These are phyloP conservation scores for Pseudomyrmex gracilis DNA, from an alignment of 1,140 invertebrate species.

Conservation along the genomic window DNA sequence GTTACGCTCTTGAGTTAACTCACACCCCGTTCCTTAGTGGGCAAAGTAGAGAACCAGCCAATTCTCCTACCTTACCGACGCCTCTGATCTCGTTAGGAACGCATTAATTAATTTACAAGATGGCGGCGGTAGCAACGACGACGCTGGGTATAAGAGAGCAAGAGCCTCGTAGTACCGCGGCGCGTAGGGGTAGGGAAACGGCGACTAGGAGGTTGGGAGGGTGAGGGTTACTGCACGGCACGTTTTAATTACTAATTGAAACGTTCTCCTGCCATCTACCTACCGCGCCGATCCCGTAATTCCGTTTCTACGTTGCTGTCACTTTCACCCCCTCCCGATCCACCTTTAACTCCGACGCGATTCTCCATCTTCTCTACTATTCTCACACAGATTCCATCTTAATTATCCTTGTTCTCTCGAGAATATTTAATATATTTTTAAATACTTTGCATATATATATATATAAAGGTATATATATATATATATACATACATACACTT, in stretches of 20 bases:
- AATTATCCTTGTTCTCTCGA: conserved; percentile 63
- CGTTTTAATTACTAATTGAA: conserved; percentile 84
- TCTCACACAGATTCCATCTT: conserved; percentile 59
- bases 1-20: conserved; percentile 48
- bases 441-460: conserved; percentile 67
- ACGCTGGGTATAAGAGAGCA: conserved; percentile 62
- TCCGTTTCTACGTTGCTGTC: conserved; percentile 62
- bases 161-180: conserved; percentile 61
- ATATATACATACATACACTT: not conserved
- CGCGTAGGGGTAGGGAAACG: conserved; percentile 27
- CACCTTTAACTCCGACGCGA: conserved; percentile 27
- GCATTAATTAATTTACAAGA: conserved; percentile 85
- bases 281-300: conserved; percentile 69
- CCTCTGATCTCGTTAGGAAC: conserved; percentile 83
- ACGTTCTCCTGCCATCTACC: conserved; percentile 69
- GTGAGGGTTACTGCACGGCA: conserved; percentile 66
- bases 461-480: too few species aligned
- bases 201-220: conserved; percentile 5
- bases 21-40: conserved; percentile 65
- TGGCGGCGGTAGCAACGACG: conserved; percentile 72
- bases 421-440: conserved; percentile 76
- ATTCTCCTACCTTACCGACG: conserved; percentile 79
- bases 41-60: conserved; percentile 72
- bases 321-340: conserved; percentile 34
- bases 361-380: conserved; percentile 21